phyloP scores from a whole-genome alignment of 2,797 vertebrate genomes.

The Ctenosaura bakeri region DNA sequence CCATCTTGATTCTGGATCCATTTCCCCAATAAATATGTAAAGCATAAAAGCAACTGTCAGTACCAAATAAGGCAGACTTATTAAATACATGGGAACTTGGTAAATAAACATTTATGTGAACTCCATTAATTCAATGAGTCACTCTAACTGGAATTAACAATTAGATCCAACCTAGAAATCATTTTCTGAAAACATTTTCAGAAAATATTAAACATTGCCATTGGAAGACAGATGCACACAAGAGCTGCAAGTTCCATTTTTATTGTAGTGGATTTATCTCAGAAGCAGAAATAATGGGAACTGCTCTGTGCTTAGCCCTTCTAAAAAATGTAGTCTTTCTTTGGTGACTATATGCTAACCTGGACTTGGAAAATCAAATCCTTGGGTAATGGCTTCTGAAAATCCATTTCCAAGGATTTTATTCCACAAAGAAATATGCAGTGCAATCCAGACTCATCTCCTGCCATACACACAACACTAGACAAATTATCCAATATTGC shows the following conservation, averaged over 20 bases:
- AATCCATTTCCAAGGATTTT: slow-evolving; percentile 16
- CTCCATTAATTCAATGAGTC: no score
- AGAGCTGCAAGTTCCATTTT: background rate
- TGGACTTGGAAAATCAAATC: background rate
- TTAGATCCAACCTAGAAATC: background rate
- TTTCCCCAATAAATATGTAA: no score
- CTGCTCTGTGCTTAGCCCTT: background rate
- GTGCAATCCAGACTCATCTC: slow-evolving; percentile 40
- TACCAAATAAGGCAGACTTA: no score
- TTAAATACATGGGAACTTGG: no score
- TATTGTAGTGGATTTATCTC: background rate
- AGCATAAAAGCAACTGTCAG: no score
- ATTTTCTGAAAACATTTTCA: background rate
- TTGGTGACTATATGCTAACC: background rate
- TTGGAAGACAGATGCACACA: background rate
- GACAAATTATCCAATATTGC: slow-evolving; percentile 44
- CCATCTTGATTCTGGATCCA: no score
- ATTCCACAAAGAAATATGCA: slow-evolving; percentile 6
- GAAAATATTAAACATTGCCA: background rate
- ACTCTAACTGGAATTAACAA: no score
- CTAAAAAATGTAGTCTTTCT: background rate
- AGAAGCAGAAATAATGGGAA: background rate
- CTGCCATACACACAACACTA: slow-evolving; percentile 40
- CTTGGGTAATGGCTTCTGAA: background rate
- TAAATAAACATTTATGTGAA: no score